These are phyloP conservation scores for Chromoteleia sp. DNA, from an alignment of 2,888 invertebrate species.

Conservation along the genomic window DNA sequence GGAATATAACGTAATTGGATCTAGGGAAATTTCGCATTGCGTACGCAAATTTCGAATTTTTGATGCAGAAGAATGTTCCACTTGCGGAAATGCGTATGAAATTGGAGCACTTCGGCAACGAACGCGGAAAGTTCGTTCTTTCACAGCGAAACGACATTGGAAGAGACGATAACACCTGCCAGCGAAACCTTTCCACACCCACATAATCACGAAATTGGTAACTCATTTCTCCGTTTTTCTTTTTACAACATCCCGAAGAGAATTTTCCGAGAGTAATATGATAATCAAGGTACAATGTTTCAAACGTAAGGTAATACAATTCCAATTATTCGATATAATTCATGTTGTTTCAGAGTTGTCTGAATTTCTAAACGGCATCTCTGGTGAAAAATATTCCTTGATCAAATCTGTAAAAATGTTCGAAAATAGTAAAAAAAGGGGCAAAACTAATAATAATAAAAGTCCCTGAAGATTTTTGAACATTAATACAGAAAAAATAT, in stretches of 20 bases:
- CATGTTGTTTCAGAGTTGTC: too few species aligned
- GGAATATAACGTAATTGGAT: slow-evolving; percentile 38
- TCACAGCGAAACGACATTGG: slow-evolving; percentile 11
- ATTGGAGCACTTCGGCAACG: slow-evolving; percentile 2
- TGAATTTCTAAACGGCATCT: too few species aligned
- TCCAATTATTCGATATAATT: too few species aligned
- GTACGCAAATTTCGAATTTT: slow-evolving; percentile 2
- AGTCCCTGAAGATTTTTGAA: too few species aligned
- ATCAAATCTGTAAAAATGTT: too few species aligned
- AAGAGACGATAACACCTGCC: slow-evolving; percentile 24
- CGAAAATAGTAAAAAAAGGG: too few species aligned
- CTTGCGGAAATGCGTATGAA: neutral
- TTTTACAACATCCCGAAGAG: neutral
- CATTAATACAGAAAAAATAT: too few species aligned
- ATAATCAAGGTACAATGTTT: neutral
- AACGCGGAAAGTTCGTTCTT: neutral
- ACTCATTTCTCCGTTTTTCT: slow-evolving; percentile 12
- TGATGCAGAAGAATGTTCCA: neutral
- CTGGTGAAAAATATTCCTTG: too few species aligned
- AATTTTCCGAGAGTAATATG: slow-evolving; percentile 4
- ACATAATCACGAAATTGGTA: slow-evolving; percentile 55
- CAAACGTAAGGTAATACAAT: neutral
- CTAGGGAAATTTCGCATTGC: slow-evolving; percentile 2
- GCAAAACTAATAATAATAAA: too few species aligned
- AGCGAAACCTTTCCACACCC: slow-evolving; percentile 32